Evolutionary conservation across 2,888 invertebrate species (phyloP), one percentile per base, ranked within the genome.

Genomic region (Stenchaetothrips biformis): DNA sequence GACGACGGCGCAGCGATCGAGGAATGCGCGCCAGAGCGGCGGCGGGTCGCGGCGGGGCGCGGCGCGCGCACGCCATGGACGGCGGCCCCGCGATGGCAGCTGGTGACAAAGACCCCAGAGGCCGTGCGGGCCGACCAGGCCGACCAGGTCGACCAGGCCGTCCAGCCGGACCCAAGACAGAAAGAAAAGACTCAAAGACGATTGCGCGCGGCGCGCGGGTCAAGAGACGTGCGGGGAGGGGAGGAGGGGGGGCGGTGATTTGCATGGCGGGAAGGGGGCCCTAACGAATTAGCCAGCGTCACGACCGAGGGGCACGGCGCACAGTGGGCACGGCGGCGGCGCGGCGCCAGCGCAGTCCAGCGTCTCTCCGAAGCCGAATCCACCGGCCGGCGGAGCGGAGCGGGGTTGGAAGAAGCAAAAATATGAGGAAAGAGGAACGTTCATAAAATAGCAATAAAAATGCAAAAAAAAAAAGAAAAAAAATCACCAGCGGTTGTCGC

Each of bases 81-180:
- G 62, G 77, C 37, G 78, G 37, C 77, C 78, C 59, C n/a, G 37
- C n/a, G 49, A 78, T 27, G 78, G 74, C 67, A 16, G 79, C 79
- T 37, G 21, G 49, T 59, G 74, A 80, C 77, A 67, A 77, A 78
- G 74, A 79, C 80, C 74, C 79, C 80, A 78, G 79, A 80, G 80
- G 80, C 80, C 78, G 81, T 53, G 62, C 37, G 37, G 37, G 37
- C 37, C 37, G 37, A 2, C 2, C 37, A 37, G 37, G 2, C 37
- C 1, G 25, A 74, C 3, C 37, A n/a, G n/a, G n/a, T n/a, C n/a
- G n/a, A n/a, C n/a, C n/a, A n/a, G n/a, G 37, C 37, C 37, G 37
- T 37, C 2, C 37, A 37, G 37, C 37, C 37, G 4, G 25, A 74
- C 3, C 37, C 7, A 21, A 74, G 67, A 74, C 7, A 11, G 59